phyloP scores from a whole-genome alignment of 2,888 invertebrate species.

The Nymphalis urticae region DNA sequence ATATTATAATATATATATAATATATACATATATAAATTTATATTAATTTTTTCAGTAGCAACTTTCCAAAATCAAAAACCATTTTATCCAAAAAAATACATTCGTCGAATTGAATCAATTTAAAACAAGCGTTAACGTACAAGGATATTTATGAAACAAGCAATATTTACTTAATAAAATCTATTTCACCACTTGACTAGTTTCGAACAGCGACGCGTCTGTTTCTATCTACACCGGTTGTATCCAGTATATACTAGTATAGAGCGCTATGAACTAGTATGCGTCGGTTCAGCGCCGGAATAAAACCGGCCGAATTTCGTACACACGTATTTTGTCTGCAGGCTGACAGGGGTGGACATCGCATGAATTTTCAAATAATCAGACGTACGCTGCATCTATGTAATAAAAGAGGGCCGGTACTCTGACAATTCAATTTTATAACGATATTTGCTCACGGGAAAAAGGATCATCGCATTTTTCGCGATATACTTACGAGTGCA shows the following conservation, averaged over 20 bases:
- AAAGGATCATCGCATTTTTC: constrained; percentile 27
- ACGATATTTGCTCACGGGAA: constrained; percentile 38
- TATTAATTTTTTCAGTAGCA: constrained; percentile 47
- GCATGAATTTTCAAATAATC: constrained; percentile 73
- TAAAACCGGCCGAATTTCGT: constrained; percentile 61
- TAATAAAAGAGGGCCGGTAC: constrained; percentile 42
- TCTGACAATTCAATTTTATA: constrained; percentile 42
- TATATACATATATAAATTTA: background rate
- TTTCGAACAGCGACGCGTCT: constrained; percentile 16
- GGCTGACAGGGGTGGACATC: constrained; percentile 62
- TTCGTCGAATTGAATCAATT: background rate
- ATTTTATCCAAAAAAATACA: background rate
- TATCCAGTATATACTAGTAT: constrained; percentile 22
- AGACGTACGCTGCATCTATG: constrained; percentile 49
- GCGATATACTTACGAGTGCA: constrained; percentile 10
- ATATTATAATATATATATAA: no score
- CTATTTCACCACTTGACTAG: constrained; percentile 26
- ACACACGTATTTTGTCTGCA: constrained; percentile 62
- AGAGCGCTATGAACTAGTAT: constrained; percentile 38
- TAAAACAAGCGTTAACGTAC: background rate
- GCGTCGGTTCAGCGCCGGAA: constrained; percentile 47
- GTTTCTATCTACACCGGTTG: constrained; percentile 19
- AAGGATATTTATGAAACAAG: constrained; percentile 13
- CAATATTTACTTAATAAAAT: constrained; percentile 19
- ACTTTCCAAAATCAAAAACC: constrained; percentile 39